Percentiles rank a stretch among this genome's conserved stretches.
Conservation (phyloP, 2,797 vertebrate species). For the Epinephelus awoara region DNA sequence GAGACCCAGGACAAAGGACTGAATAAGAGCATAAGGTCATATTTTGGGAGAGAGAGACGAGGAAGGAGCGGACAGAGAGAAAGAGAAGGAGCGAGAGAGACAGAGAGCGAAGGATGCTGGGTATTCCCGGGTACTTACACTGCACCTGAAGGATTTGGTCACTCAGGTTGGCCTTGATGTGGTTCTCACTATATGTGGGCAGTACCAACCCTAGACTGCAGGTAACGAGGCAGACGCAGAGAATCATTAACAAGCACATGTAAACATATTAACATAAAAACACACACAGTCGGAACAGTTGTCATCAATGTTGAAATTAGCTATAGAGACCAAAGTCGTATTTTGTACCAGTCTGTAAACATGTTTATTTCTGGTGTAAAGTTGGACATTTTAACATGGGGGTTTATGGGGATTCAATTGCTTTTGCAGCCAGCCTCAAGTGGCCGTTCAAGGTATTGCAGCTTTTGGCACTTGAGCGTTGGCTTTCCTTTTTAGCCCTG, state of each 20-base stretch:
- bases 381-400: too few relatives aligned
- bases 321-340: too few relatives aligned
- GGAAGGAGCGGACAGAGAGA: constrained; percentile 31
- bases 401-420: too few relatives aligned
- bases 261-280: neutral
- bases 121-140: constrained; percentile 93
- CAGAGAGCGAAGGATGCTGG: constrained; percentile 67
- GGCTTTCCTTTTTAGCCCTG: too few relatives aligned
- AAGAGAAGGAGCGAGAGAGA: constrained; percentile 47
- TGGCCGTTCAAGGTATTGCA: too few relatives aligned
- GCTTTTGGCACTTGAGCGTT: too few relatives aligned
- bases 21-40: constrained; percentile 65
- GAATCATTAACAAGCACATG: constrained; percentile 27
- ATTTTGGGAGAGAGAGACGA: constrained; percentile 42
- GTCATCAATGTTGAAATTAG: too few relatives aligned
- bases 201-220: constrained; percentile 95
- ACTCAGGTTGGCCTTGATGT: constrained; percentile 98
- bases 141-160: constrained; percentile 99
- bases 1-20: constrained; percentile 67
- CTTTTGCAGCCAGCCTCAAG: too few relatives aligned
- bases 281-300: neutral
- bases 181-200: constrained; percentile 96
- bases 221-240: constrained; percentile 55
- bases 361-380: too few relatives aligned
- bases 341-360: too few relatives aligned